Evolutionary conservation across 1,140 invertebrate species (phyloP), one percentile per base, ranked within the genome.

Genomic region (Leucophenga varia): DNA sequence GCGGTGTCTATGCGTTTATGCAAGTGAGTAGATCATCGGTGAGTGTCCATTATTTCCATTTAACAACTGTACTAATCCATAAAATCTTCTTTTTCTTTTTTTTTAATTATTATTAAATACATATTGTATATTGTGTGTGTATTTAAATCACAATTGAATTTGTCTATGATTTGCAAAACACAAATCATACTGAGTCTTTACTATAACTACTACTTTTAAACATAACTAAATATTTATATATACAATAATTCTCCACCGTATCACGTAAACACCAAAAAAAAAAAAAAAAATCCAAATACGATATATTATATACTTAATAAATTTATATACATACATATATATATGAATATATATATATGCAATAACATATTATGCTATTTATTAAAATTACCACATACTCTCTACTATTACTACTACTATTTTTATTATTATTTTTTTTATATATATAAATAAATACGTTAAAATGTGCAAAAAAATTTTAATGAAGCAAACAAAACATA

Each of bases 21-120:
- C 73, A 75, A 75, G 73, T 75, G 71, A 75, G 73, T 75, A 75
- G 73, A 75, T 75, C 73, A 75, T 75, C 73, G 73, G 73, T 75
- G 65, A 75, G 73, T 75, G 70, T 75, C 67, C 56, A 67, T 50
- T 61, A 50, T 69, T 70, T 64, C 68, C 57, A 64, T 54, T 61
- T 47, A 67, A 70, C 65, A 70, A 70, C 34, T 58, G 54, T 74
- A 74, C 72, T 74, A 74, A 74, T 74, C 71, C 68, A 74, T 70
- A 61, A 69, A 51, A 51, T 70, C 40, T 74, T 67, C 57, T 71
- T 69, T 74, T 58, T 58, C 61, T 52, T 65, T 71, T 51, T n/a
- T 64, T 68, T 34, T 6, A 14, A n/a, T 9, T 68, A 48, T 63
- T 63, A 63, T 52, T 58, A 44, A 36, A 41, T 46, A 35, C 3